A percentile compares a stretch with the other conserved stretches of the same genome.
phyloP scores from a whole-genome alignment of 2,113 vertebrate genomes.

The Nothobranchius furzeri region DNA sequence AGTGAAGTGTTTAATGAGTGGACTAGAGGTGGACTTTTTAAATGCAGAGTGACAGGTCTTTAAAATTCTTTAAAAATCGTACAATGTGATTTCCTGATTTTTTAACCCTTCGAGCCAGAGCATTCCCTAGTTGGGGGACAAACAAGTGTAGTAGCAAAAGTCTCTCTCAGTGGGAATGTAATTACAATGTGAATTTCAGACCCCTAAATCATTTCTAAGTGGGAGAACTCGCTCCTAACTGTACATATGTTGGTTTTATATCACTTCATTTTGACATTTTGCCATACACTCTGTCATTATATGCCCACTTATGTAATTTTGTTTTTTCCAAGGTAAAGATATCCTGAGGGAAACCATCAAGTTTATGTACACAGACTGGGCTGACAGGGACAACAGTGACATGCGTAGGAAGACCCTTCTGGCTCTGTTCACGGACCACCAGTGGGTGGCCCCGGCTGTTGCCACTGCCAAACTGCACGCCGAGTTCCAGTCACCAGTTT shows the following conservation, averaged over 20 bases:
- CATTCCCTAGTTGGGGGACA: too few relatives aligned
- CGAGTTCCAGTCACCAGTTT: slow-evolving; percentile 94
- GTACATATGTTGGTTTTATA: background rate
- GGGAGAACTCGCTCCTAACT: too few relatives aligned
- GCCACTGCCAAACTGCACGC: slow-evolving; percentile 96
- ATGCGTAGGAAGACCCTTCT: slow-evolving; percentile 93
- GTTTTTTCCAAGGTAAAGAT: slow-evolving; percentile 81
- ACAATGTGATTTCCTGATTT: too few relatives aligned
- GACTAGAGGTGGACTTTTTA: too few relatives aligned
- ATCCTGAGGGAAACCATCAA: slow-evolving; percentile 95
- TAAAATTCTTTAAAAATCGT: too few relatives aligned
- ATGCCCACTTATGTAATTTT: slow-evolving; percentile 24
- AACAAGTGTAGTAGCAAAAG: too few relatives aligned
- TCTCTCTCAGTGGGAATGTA: too few relatives aligned
- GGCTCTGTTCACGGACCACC: slow-evolving; percentile 94
- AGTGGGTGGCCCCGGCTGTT: slow-evolving; percentile 95
- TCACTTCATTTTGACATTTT: background rate
- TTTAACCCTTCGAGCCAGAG: too few relatives aligned
- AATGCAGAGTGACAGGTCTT: too few relatives aligned
- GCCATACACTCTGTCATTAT: rapidly evolving
- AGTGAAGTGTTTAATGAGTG: too few relatives aligned
- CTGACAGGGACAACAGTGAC: slow-evolving; percentile 93
- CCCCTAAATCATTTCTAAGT: too few relatives aligned
- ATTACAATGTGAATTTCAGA: too few relatives aligned
- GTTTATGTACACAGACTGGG: slow-evolving; percentile 99